These are phyloP conservation scores for Marasmarcha lunaedactyla DNA, from an alignment of 2,888 invertebrate species.

Conservation along the genomic window DNA sequence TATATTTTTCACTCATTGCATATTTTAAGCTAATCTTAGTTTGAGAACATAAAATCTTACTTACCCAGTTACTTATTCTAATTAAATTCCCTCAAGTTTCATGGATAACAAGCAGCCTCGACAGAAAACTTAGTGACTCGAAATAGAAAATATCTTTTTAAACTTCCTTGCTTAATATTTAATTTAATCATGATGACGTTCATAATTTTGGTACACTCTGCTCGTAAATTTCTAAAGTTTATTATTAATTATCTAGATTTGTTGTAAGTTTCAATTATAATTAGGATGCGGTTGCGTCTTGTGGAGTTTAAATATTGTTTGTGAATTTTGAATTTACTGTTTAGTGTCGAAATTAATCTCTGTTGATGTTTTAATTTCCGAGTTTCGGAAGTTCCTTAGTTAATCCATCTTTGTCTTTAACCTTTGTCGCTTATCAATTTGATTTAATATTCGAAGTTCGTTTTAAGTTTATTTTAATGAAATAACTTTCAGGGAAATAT, in stretches of 20 bases:
- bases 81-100: constrained; percentile 46
- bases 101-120: constrained; percentile 31
- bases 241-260: constrained; percentile 49
- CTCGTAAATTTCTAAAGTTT: constrained; percentile 56
- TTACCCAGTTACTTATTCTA: constrained; percentile 20
- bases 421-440: too few species aligned
- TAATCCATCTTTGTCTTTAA: too few species aligned
- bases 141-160: constrained; percentile 51
- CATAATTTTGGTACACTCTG: constrained; percentile 41
- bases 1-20: too few species aligned
- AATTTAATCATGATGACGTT: constrained; percentile 54
- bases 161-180: constrained; percentile 55
- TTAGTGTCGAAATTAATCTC: constrained; percentile 14
- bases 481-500: too few species aligned
- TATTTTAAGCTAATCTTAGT: too few species aligned
- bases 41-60: neutral
- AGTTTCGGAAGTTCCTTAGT: constrained; percentile 4
- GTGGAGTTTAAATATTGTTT: neutral
- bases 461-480: too few species aligned
- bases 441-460: too few species aligned
- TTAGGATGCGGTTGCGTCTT: constrained; percentile 15
- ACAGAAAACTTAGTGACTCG: constrained; percentile 25
- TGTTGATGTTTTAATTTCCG: constrained; percentile 7
- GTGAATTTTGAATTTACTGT: constrained; percentile 20
- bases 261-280: constrained; percentile 35